Conservation (phyloP, 1,140 invertebrate genomes). For the Brachionus rubens region DNA sequence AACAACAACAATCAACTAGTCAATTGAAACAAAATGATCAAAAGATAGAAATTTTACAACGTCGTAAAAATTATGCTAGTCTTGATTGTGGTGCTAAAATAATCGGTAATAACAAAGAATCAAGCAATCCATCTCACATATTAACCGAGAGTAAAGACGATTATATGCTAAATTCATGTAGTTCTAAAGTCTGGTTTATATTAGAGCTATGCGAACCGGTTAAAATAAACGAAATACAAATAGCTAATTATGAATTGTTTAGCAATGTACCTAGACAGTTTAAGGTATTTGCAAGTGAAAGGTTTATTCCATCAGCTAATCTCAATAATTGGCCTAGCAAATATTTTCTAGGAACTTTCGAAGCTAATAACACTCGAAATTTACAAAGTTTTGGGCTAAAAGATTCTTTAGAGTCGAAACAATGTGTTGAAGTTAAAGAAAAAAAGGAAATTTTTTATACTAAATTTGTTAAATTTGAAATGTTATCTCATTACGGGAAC, state of each 20-base stretch:
- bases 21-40: background rate
- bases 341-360: background rate
- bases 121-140: constrained; percentile 74
- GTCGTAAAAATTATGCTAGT: constrained; percentile 67
- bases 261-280: constrained; percentile 91
- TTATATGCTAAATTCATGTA: constrained; percentile 95
- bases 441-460: constrained; percentile 74
- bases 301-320: constrained; percentile 49
- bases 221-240: constrained; percentile 75
- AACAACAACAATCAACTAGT: background rate
- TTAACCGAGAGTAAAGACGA: constrained; percentile 85
- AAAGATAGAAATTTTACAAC: background rate
- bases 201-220: constrained; percentile 95
- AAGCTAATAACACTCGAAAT: background rate
- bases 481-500: constrained; percentile 85
- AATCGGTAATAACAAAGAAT: constrained; percentile 82
- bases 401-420: background rate
- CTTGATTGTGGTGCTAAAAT: constrained; percentile 95
- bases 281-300: constrained; percentile 72
- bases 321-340: background rate
- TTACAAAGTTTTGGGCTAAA: background rate
- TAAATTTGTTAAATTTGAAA: constrained; percentile 63
- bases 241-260: constrained; percentile 96
- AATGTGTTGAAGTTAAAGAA: constrained; percentile 81
- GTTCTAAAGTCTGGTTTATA: constrained; percentile 70